Percentiles rank a stretch among this genome's conserved stretches.
These are phyloP conservation scores for Drosophila varians DNA, from an alignment of 1,140 invertebrate species.

Conservation along the genomic window DNA sequence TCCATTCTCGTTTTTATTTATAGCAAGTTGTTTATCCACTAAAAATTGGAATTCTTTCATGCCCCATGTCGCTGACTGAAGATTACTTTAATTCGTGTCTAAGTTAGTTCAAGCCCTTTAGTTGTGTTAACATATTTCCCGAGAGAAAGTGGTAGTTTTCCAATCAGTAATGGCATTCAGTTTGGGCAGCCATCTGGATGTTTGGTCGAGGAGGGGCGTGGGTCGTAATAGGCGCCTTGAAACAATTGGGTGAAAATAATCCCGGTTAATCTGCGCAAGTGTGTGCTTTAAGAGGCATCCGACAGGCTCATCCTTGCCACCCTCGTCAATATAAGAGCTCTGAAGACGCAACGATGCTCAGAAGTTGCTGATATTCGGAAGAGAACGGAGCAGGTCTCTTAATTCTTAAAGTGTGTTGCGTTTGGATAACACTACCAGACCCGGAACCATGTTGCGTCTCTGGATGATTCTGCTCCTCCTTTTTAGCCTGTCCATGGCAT, in stretches of 20 bases:
- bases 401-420: background rate
- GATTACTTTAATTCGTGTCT: conserved; percentile 37
- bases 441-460: conserved; percentile 60
- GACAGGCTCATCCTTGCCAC: conserved; percentile 17
- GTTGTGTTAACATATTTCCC: background rate
- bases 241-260: conserved; percentile 82
- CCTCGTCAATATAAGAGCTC: conserved; percentile 60
- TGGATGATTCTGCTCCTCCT: conserved; percentile 69
- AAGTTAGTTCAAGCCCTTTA: conserved; percentile 28
- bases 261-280: conserved; percentile 71
- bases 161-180: conserved; percentile 83
- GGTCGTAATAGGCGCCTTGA: conserved; percentile 51
- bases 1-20: too few relatives aligned
- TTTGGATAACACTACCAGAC: background rate
- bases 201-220: conserved; percentile 8
- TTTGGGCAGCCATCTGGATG: conserved; percentile 60
- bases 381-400: background rate
- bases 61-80: conserved; percentile 6
- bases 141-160: conserved; percentile 67
- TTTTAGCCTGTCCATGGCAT: conserved; percentile 66
- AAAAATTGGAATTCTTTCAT: background rate
- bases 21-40: too few relatives aligned
- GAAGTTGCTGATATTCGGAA: conserved; percentile 45
- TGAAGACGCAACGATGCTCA: conserved; percentile 29
- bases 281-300: conserved; percentile 39